Evolutionary conservation across 2,797 vertebrate genomes (phyloP).

Genomic region (Catharus ustulatus): DNA sequence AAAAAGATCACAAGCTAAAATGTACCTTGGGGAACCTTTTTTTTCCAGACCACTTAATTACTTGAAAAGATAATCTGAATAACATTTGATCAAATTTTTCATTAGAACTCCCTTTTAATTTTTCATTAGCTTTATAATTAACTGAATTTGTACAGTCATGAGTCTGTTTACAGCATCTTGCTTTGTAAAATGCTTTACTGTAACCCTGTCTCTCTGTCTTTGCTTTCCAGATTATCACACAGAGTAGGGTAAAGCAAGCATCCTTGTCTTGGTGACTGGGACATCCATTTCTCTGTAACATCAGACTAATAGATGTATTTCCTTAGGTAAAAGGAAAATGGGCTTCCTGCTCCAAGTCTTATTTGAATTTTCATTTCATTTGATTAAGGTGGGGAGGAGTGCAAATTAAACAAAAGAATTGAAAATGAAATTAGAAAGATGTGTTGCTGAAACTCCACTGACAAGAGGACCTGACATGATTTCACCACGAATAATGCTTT

Average conservation of each 20-base stretch:
- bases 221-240: slow-evolving; percentile 45
- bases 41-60: slow-evolving; percentile 68
- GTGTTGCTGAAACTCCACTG: slow-evolving; percentile 43
- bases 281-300: slow-evolving; percentile 17
- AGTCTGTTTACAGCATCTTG: slow-evolving; percentile 67
- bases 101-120: slow-evolving; percentile 72
- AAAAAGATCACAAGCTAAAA: slow-evolving; percentile 72
- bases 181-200: slow-evolving; percentile 47
- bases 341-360: slow-evolving; percentile 38
- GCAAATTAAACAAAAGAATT: slow-evolving; percentile 72
- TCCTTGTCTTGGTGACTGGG: slow-evolving; percentile 13
- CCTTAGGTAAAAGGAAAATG: slow-evolving; percentile 37
- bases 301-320: slow-evolving; percentile 39
- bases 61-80: slow-evolving; percentile 72
- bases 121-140: slow-evolving; percentile 76
- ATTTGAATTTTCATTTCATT: slow-evolving; percentile 70
- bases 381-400: slow-evolving; percentile 61
- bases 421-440: slow-evolving; percentile 60
- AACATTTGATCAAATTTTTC: slow-evolving; percentile 79
- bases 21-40: slow-evolving; percentile 48
- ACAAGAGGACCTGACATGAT: slow-evolving; percentile 59
- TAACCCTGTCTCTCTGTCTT: not conserved
- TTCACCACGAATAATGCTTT: slow-evolving; percentile 63
- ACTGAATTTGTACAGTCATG: slow-evolving; percentile 70
- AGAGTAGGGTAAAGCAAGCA: not conserved